Conservation (phyloP, 2,797 vertebrate genomes). For the Jordanella pulchra region DNA sequence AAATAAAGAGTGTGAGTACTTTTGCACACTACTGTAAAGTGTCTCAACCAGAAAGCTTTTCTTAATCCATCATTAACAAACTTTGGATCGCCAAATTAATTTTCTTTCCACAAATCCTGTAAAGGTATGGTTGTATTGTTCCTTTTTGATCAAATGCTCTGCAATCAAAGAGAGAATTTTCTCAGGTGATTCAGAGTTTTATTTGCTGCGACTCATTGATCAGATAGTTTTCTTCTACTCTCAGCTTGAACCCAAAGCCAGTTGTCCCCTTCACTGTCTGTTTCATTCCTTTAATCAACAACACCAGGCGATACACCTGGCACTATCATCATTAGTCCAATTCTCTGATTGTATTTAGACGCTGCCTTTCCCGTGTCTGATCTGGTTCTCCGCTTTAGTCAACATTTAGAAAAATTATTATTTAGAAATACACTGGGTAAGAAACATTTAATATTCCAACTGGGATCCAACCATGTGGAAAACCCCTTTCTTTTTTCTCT, state of each 20-base stretch:
- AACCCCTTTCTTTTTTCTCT: slow-evolving; percentile 14
- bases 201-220: slow-evolving; percentile 57
- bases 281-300: slow-evolving; percentile 75
- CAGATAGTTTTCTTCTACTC: slow-evolving; percentile 36
- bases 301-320: slow-evolving; percentile 79
- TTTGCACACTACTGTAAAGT: not conserved
- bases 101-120: not conserved
- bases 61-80: not conserved
- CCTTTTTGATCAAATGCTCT: slow-evolving; percentile 2
- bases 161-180: slow-evolving; percentile 21
- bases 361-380: slow-evolving; percentile 38
- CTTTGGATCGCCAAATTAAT: not conserved
- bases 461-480: slow-evolving; percentile 17
- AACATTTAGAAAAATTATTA: no score
- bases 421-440: slow-evolving; percentile 8
- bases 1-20: not conserved
- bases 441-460: slow-evolving; percentile 9
- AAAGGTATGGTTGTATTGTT: not conserved
- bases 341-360: slow-evolving; percentile 64
- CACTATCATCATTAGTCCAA: slow-evolving; percentile 69
- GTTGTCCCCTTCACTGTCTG: slow-evolving; percentile 69
- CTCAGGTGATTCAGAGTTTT: slow-evolving; percentile 28
- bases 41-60: not conserved
- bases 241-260: slow-evolving; percentile 53
- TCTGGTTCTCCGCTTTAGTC: slow-evolving; percentile 52